phyloP scores from a whole-genome alignment of 2,113 vertebrate species.

The Nesogale talazaci region DNA sequence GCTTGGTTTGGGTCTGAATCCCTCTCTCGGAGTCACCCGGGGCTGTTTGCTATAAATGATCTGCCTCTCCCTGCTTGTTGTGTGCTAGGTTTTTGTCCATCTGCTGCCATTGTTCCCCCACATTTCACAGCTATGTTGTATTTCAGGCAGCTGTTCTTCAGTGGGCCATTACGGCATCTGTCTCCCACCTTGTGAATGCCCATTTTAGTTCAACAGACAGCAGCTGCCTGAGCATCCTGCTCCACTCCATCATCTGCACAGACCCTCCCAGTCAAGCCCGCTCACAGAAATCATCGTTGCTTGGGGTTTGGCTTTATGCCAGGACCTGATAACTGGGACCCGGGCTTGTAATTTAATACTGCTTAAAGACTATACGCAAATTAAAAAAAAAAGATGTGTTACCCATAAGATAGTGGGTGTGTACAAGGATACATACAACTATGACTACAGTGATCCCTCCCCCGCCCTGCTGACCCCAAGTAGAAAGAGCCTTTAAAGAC shows the following conservation, averaged over 20 bases:
- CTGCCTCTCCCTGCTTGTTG: conserved; percentile 50
- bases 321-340: conserved; percentile 54
- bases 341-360: conserved; percentile 47
- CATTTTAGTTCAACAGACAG: conserved; percentile 65
- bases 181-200: conserved; percentile 75
- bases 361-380: conserved; percentile 1
- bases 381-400: conserved; percentile 35
- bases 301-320: conserved; percentile 54
- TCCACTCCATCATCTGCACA: conserved; percentile 64
- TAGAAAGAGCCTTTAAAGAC: background rate
- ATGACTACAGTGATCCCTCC: background rate
- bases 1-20: background rate
- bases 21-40: background rate
- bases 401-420: conserved; percentile 35
- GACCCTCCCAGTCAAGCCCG: conserved; percentile 48
- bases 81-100: conserved; percentile 68
- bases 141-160: conserved; percentile 62
- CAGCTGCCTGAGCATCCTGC: conserved; percentile 73
- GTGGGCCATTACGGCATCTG: conserved; percentile 77
- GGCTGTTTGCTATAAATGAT: conserved; percentile 74
- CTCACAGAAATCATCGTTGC: conserved; percentile 63
- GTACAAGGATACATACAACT: background rate
- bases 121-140: conserved; percentile 58
- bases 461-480: background rate
- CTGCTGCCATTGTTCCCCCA: conserved; percentile 72